Percentiles rank a stretch among this genome's conserved stretches.
Evolutionary conservation across 2,888 invertebrate species (phyloP).

Genomic region (Zonitis immaculata): DNA sequence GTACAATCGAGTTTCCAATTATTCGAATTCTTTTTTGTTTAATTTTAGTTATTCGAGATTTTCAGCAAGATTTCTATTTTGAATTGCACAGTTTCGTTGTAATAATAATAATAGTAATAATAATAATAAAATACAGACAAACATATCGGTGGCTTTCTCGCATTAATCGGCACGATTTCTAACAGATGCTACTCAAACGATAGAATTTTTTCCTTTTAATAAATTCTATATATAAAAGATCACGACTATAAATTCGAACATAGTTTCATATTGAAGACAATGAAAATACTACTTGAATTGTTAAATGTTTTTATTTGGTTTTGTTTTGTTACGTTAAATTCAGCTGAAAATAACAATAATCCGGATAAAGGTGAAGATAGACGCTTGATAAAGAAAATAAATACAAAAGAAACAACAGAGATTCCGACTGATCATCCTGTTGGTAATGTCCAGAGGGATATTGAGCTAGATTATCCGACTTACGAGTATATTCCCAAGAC

Average conservation of each 20-base stretch:
- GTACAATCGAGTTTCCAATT: neutral
- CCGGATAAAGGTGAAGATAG: neutral
- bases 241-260: neutral
- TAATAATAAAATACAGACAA: no score
- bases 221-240: neutral
- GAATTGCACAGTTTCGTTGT: no score
- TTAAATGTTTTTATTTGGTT: neutral
- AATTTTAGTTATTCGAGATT: no score
- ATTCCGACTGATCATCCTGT: slow-evolving; percentile 17
- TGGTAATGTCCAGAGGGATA: slow-evolving; percentile 28
- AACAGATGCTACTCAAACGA: neutral
- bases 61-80: no score
- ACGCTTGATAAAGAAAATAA: neutral
- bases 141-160: neutral
- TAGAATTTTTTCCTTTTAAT: neutral
- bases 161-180: neutral
- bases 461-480: slow-evolving; percentile 53
- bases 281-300: neutral
- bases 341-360: neutral
- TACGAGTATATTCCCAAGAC: slow-evolving; percentile 49
- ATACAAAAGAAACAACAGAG: slow-evolving; percentile 4
- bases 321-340: neutral
- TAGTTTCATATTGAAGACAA: neutral
- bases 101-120: no score
- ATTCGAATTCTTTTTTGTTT: no score